phyloP scores from a whole-genome alignment of 1,140 invertebrate genomes.

The Drosophila prosaltans region DNA sequence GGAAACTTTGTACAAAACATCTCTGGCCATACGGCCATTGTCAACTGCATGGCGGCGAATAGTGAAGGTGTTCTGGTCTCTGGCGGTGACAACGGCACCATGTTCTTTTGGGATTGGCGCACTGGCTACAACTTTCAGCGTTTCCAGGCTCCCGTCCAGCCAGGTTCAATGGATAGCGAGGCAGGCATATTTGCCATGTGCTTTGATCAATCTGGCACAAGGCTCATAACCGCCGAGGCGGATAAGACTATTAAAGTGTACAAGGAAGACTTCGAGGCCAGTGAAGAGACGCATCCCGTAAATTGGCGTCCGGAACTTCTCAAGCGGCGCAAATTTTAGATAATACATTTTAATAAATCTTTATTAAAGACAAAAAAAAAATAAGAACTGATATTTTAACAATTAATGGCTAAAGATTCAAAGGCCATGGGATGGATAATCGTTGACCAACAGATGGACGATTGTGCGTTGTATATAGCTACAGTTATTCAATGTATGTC shows the following conservation, averaged over 20 bases:
- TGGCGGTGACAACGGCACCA: conserved; percentile 99
- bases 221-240: conserved; percentile 98
- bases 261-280: conserved; percentile 97
- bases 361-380: background rate
- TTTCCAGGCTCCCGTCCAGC: conserved; percentile 94
- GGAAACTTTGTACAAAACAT: conserved; percentile 99
- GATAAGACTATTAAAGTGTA: conserved; percentile 99
- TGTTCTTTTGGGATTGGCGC: conserved; percentile 99
- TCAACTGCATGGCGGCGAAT: conserved; percentile 98
- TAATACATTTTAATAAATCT: conserved; percentile 17
- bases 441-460: too few species aligned
- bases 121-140: conserved; percentile 99
- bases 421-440: too few species aligned
- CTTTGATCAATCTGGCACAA: conserved; percentile 96
- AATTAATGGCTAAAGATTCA: too few species aligned
- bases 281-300: conserved; percentile 98
- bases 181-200: conserved; percentile 97
- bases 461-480: too few species aligned
- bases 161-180: conserved; percentile 99
- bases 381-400: too few species aligned
- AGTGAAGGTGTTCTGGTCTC: conserved; percentile 97
- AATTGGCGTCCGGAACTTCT: conserved; percentile 98
- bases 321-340: conserved; percentile 93
- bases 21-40: conserved; percentile 98
- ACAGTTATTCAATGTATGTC: too few species aligned